phyloP scores from a whole-genome alignment of 1,140 invertebrate genomes.

The Pygmarrhopalites habei region DNA sequence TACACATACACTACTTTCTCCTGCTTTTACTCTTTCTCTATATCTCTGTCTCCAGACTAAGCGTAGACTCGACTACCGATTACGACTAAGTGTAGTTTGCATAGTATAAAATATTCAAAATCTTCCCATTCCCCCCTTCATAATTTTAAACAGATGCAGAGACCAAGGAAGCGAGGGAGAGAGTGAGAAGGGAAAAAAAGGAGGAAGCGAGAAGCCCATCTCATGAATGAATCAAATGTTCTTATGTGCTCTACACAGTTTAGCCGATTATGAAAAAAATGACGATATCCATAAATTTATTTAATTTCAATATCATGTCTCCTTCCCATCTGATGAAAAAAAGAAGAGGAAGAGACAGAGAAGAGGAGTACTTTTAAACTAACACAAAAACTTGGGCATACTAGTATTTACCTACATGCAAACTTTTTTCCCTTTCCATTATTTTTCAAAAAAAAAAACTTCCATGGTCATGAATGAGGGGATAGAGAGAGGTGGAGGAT shows the following conservation, averaged over 20 bases:
- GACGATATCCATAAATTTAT: conserved; percentile 21
- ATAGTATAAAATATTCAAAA: conserved; percentile 33
- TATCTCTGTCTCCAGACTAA: too few relatives aligned
- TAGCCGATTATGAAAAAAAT: conserved; percentile 27
- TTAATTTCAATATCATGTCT: conserved; percentile 30
- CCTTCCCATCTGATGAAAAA: background rate
- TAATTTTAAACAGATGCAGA: conserved; percentile 34
- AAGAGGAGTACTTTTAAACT: too few relatives aligned
- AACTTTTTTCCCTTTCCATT: background rate
- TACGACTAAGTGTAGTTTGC: conserved; percentile 15
- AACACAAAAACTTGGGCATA: too few relatives aligned
- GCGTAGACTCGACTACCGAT: background rate
- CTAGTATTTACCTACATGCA: background rate
- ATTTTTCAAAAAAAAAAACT: too few relatives aligned
- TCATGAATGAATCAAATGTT: conserved; percentile 29
- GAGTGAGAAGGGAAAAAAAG: background rate
- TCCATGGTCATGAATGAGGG: too few relatives aligned
- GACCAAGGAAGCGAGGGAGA: background rate
- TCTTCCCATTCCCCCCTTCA: conserved; percentile 21
- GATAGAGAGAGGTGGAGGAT: too few relatives aligned
- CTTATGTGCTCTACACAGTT: background rate
- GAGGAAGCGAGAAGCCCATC: conserved; percentile 16
- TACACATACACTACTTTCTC: background rate
- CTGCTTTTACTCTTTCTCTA: background rate
- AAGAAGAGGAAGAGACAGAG: background rate